A percentile compares a stretch with the other conserved stretches of the same genome.
These are phyloP conservation scores for Poecilia picta DNA, from an alignment of 2,797 vertebrate species.

Conservation along the genomic window DNA sequence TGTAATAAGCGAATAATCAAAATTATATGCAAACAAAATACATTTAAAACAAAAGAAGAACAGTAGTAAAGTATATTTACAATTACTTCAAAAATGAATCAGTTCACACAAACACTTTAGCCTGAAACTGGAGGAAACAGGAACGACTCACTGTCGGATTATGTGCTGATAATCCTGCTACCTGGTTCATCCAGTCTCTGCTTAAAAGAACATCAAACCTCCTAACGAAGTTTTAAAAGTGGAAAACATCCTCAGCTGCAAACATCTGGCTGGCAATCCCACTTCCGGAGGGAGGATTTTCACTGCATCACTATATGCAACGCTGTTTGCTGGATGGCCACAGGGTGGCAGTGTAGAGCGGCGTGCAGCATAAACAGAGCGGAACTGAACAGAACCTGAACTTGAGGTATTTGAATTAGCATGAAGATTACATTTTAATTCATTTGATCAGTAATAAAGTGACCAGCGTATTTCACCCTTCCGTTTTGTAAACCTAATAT, in stretches of 20 bases:
- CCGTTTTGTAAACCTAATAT: neutral
- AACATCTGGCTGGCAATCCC: neutral
- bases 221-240: neutral
- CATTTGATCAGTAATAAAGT: neutral
- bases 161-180: neutral
- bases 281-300: neutral
- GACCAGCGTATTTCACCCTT: neutral
- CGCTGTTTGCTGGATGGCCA: neutral
- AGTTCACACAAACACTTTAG: neutral
- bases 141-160: neutral
- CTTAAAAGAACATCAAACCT: neutral
- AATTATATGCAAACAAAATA: neutral
- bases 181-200: neutral
- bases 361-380: neutral
- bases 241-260: neutral
- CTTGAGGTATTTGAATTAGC: neutral
- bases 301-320: neutral
- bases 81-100: neutral
- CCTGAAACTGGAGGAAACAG: neutral
- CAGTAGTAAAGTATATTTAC: neutral
- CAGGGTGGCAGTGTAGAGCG: neutral
- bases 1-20: neutral
- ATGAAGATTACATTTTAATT: neutral
- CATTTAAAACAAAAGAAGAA: neutral
- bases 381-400: neutral